Evolutionary conservation across 1,140 invertebrate genomes (phyloP), one percentile per base, ranked within the genome.

Genomic region (Pseudobourletiella spinata): DNA sequence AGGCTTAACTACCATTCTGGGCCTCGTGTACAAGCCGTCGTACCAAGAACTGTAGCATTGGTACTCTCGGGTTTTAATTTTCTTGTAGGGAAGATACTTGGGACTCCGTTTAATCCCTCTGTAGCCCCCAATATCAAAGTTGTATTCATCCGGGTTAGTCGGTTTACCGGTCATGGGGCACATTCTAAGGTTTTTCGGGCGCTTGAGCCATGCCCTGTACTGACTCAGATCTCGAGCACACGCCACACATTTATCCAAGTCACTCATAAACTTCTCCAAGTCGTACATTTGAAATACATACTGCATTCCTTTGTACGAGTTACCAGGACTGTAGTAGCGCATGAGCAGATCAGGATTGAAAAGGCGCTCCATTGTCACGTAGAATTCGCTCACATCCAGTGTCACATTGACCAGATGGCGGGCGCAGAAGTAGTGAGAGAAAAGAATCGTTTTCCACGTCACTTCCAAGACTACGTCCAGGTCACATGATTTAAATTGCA

Each of bases 351-450:
- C 28, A 52, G 54, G 58, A 61, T 65, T 65, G 25, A 61, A 65
- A 43, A 65, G 59, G 8, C n/a, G 43, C 52, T 65, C 64, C 59
- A 65, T 65, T 24, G 28, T 58, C 30, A 55, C 39, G n/a, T 65
- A 35, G 24, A 51, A 65, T 1, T 8, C 2, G 16, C 58, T 58
- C 24, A 48, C 46, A 2, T 39, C 59, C 29, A 43, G 15, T 20
- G 30, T 29, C 24, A 25, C 0, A 3, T 44, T 26, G 29, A 15
- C 46, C 28, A 65, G 61, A 30, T 61, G 55, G 3, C 64, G 18
- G n/a, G 58, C 39, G 46, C 64, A 65, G 16, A 57, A 61, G 26
- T 65, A 65, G 30, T 65, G 58, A 16, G 64, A 56, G 43, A 65
- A 65, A 46, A 65, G 54, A 18, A 61, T 14, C 6, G 54, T 57